A percentile compares a stretch with the other conserved stretches of the same genome.
phyloP scores from a whole-genome alignment of 2,797 vertebrate species.

The Acrossocheilus fasciatus region DNA sequence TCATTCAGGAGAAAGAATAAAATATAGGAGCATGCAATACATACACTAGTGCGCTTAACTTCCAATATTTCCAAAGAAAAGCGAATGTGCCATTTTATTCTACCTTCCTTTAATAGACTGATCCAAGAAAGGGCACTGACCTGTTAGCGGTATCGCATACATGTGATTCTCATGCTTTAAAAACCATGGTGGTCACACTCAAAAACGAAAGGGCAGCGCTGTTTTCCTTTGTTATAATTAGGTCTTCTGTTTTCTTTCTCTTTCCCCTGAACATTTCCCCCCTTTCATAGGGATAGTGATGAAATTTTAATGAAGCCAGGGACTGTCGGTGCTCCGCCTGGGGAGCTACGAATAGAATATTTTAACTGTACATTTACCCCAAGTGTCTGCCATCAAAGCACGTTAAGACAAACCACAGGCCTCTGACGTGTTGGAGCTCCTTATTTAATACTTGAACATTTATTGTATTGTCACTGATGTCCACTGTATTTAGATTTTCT shows the following conservation, averaged over 20 bases:
- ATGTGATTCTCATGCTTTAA: constrained; percentile 53
- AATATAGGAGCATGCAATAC: background rate
- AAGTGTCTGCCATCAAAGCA: constrained; percentile 92
- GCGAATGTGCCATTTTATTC: constrained; percentile 49
- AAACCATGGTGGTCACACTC: constrained; percentile 66
- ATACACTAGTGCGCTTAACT: background rate
- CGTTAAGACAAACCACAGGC: constrained; percentile 90
- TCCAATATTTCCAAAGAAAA: background rate
- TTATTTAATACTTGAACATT: constrained; percentile 73
- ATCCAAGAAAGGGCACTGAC: constrained; percentile 59
- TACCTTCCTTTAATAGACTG: constrained; percentile 50
- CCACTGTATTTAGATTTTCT: constrained; percentile 30
- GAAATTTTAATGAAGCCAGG: constrained; percentile 99
- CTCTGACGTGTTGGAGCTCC: constrained; percentile 79
- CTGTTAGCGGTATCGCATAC: constrained; percentile 60
- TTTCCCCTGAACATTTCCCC: constrained; percentile 79
- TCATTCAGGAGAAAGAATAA: constrained; percentile 61
- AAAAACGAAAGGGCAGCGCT: constrained; percentile 76
- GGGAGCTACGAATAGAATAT: constrained; percentile 96
- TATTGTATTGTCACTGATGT: constrained; percentile 46
- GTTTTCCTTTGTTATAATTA: constrained; percentile 87
- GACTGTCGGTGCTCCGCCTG: constrained; percentile 93
- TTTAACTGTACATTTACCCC: constrained; percentile 99
- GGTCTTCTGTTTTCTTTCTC: constrained; percentile 85
- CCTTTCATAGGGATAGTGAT: constrained; percentile 95